Evolutionary conservation across 2,888 invertebrate genomes (phyloP), one percentile per base, ranked within the genome.

Genomic region (Agonopterix heracliana): DNA sequence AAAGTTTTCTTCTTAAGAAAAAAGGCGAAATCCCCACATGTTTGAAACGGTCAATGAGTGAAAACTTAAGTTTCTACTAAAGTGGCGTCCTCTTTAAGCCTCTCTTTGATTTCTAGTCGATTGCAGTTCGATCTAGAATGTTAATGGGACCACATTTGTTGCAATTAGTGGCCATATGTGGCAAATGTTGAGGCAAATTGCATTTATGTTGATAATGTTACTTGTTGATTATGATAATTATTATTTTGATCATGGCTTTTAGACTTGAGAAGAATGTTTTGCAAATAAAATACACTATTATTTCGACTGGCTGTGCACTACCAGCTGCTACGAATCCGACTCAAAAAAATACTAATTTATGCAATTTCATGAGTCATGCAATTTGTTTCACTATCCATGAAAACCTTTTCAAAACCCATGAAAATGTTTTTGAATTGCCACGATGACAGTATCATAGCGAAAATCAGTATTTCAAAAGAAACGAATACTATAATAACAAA

Each of bases 81-180:
- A 17, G 12, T 44, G 34, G 34, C 34, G 17, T 44, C 14, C 17
- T 34, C 34, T 34, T 44, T n/a, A 7, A 17, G 36, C n/a, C 8
- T 14, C 38, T 38, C 14, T 36, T 45, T 36, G n/a, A 38, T 38
- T 38, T 38, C 38, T 26, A 26, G 26, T 26, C 26, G 26, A 26
- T 26, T 26, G 26, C 38, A 38, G n/a, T 38, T 38, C 38, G 38
- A 38, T 38, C 38, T 38, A 38, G 38, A 66, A 65, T 67, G 57
- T 59, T 67, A 61, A 60, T 60, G 50, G 49, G 26, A 49, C 17
- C 53, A 44, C 55, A 52, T 57, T 60, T 54, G 56, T 47, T 9
- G 59, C 56, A 59, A 56, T 61, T 61, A 55, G 52, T 38, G 10
- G n/a, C 38, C 38, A n/a, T 38, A n/a, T 38, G 9, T 38, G 38